Base-by-base conservation (phyloP, 2,797 vertebrate species). In the Crenuchus spilurus region DNA sequence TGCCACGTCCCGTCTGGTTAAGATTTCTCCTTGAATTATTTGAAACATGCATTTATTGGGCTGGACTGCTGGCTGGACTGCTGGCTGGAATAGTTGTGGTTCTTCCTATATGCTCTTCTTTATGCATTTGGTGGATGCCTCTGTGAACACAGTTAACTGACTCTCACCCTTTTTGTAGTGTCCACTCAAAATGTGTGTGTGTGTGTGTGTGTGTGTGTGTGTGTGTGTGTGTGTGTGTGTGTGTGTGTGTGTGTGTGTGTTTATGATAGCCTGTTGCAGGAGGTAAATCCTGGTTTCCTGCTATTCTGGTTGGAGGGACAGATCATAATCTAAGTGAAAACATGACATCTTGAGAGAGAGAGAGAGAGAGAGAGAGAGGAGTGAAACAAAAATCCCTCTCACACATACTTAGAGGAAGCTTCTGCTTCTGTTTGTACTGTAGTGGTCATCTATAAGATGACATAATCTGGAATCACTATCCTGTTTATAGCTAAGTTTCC, bases 281-380 rank as follows among this genome's bases (percentile, higher is more conserved):
- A 88, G 81, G 85, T 84, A 82, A 82, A 78, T 82, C 72, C 72
- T 68, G 74, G 72, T 79, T 88, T 88, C 83, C 84, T 87, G 78
- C 65, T 77, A 35, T 78, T 83, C 66, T 86, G 72, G 55, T 70
- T 68, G 62, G 42, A 78, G 55, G 22, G 61, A 80, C 70, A 65
- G 83, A 87, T 84, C 76, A 81, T 67, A 82, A 76, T 85, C 66
- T 76, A 61, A n/a, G 54, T 66, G 67, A 54, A 86, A 82, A 83
- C 80, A 63, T 65, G 55, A 55, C 66, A 69, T 73, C 69, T 78
- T 64, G 67, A 52, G 30, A 48, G 10, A 22, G 57, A 57, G 52
- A 70, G 30, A 20, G 28, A 18, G 13, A 16, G 37, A 62, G 33
- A 44, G 13, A 31, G 28, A 48, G 16, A 72, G 39, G 42, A 16